These are phyloP conservation scores for Equus quagga DNA, from an alignment of 2,113 vertebrate species.

Conservation along the genomic window DNA sequence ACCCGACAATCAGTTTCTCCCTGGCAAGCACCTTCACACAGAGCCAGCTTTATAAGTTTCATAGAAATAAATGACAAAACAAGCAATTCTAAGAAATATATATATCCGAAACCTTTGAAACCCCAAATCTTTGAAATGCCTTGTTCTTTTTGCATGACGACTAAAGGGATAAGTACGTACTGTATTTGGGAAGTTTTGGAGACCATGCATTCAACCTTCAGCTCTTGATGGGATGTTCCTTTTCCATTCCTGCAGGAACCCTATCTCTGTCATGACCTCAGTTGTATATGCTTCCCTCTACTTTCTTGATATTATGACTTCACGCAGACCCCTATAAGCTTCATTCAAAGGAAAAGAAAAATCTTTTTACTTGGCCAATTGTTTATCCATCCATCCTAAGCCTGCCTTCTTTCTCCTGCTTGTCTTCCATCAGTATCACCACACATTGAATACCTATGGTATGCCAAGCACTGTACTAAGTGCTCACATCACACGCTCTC, in stretches of 20 bases:
- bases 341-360: background rate
- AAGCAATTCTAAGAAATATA: background rate
- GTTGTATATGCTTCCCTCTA: background rate
- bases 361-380: background rate
- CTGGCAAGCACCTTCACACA: background rate
- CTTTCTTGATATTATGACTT: background rate
- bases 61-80: background rate
- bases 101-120: background rate
- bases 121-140: background rate
- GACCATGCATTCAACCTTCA: background rate
- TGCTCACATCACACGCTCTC: background rate
- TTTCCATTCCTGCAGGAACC: background rate
- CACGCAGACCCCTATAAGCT: background rate
- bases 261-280: background rate
- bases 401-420: background rate
- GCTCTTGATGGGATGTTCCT: background rate
- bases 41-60: background rate
- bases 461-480: background rate
- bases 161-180: background rate
- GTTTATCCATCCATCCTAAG: background rate
- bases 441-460: fast-evolving
- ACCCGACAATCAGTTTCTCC: background rate
- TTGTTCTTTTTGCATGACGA: background rate
- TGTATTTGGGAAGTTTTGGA: background rate
- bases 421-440: background rate